Base-by-base conservation (phyloP, 2,797 vertebrate genomes). In the Labroides dimidiatus region DNA sequence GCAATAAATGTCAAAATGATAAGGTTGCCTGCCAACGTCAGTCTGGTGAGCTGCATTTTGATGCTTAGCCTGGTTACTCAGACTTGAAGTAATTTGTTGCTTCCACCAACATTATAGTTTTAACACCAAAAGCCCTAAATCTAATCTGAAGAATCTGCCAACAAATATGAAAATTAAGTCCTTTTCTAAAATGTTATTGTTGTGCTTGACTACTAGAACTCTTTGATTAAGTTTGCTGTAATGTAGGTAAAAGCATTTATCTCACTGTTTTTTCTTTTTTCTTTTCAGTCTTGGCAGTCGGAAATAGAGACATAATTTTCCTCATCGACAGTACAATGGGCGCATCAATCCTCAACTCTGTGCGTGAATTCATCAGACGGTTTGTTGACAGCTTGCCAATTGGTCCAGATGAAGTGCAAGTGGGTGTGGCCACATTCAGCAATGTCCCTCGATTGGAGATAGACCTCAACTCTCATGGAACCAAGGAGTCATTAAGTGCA, bases 251-350 rank as follows among this genome's bases (percentile, higher is more conserved):
- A 52, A 19, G 33, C 1, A 4, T 51, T 50, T n/a, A 37, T 72
- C 39, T 56, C 44, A n/a, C 59, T 56, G 0, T 23, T 5, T 62
- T 69, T 59, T 69, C 76, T 72, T 20, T 85, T 68, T 82, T 82
- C 60, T 71, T 87, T 92, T 80, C 94, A 99, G 97, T 94, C 69
- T 69, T 95, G 75, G 87, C 89, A 84, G 95, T 96, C 86, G 96
- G 95, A 93, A 93, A 91, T 89, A 95, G 96, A 89, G 98, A 99
- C 90, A 93, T 99, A 69, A 94, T 99, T 91, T 99, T 99, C 94
- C 95, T 99, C 62, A 79, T 99, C 88, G 98, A 99, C 87, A 95
- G 95, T 82, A 95, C 95, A 47, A 78, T 97, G 94, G 96, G 96
- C 37, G 0, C 44, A 20, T 62, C 66, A 20, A 23, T 80, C 50